Evolutionary conservation across 2,113 vertebrate species (phyloP).

Genomic region (Pelmatolapia mariae): DNA sequence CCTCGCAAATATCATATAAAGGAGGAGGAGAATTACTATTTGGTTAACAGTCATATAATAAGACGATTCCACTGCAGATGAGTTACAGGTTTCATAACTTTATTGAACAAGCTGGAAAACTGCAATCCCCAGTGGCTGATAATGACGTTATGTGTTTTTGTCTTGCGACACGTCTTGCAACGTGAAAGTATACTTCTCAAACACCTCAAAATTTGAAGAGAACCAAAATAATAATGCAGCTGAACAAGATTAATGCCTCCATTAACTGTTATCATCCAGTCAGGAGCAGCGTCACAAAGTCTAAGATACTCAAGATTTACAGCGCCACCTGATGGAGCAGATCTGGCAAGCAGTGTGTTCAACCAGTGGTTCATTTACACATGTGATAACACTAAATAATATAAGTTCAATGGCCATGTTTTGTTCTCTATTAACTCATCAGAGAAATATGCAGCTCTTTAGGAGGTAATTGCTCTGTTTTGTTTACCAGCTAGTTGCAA

Average conservation of each 20-base stretch:
- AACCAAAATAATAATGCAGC: background rate
- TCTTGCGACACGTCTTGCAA: background rate
- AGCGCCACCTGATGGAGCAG: background rate
- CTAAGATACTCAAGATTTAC: background rate
- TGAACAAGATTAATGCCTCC: background rate
- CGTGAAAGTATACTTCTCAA: background rate
- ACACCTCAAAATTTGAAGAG: background rate
- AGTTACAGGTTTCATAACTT: constrained; percentile 27
- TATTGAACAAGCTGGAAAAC: background rate
- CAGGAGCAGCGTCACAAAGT: background rate
- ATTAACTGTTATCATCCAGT: background rate
- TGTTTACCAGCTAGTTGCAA: background rate
- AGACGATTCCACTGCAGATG: background rate
- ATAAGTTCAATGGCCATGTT: background rate
- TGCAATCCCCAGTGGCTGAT: background rate
- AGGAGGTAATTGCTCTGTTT: background rate
- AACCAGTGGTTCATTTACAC: background rate
- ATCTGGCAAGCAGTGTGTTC: background rate
- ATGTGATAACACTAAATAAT: background rate
- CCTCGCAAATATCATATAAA: constrained; percentile 20
- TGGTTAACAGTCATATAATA: constrained; percentile 7
- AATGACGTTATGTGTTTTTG: background rate
- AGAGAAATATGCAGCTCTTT: background rate
- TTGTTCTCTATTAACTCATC: background rate
- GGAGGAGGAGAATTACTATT: background rate